These are phyloP conservation scores for Bubo bubo DNA, from an alignment of 2,113 vertebrate genomes.

Conservation along the genomic window DNA sequence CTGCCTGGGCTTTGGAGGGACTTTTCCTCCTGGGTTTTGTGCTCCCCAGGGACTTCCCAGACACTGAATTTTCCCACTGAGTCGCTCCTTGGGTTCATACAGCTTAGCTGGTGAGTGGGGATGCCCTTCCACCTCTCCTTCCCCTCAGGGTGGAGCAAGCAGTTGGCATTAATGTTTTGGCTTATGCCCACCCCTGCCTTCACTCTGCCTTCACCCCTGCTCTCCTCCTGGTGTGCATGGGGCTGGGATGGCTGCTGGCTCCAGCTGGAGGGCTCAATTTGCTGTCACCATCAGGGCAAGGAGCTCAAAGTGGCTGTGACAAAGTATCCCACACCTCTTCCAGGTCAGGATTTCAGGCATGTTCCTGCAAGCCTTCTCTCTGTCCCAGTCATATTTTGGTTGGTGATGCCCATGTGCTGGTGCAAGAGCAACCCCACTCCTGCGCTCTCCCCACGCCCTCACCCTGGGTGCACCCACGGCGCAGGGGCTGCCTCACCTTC, in stretches of 20 bases:
- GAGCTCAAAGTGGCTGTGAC: not conserved
- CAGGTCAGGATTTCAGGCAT: not conserved
- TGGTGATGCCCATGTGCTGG: fast-evolving
- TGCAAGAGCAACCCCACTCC: not conserved
- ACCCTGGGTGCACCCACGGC: fast-evolving
- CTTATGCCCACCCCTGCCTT: not conserved
- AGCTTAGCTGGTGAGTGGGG: not conserved
- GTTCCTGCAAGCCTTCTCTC: not conserved
- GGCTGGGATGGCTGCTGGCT: not conserved
- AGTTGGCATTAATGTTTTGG: not conserved
- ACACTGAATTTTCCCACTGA: not conserved
- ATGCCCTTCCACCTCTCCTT: not conserved
- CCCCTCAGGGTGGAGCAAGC: not conserved
- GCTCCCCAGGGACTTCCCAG: not conserved
- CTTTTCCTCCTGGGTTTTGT: not conserved
- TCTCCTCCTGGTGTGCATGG: no score
- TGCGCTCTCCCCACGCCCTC: fast-evolving
- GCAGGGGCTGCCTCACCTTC: slow-evolving; percentile 79
- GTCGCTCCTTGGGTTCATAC: not conserved
- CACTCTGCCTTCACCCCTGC: not conserved
- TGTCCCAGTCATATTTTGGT: fast-evolving
- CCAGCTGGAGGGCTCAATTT: not conserved
- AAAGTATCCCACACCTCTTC: not conserved
- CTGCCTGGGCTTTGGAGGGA: not conserved
- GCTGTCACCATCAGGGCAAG: not conserved